Evolutionary conservation across 2,888 invertebrate genomes (phyloP).

Genomic region (Stegophylla sp.): DNA sequence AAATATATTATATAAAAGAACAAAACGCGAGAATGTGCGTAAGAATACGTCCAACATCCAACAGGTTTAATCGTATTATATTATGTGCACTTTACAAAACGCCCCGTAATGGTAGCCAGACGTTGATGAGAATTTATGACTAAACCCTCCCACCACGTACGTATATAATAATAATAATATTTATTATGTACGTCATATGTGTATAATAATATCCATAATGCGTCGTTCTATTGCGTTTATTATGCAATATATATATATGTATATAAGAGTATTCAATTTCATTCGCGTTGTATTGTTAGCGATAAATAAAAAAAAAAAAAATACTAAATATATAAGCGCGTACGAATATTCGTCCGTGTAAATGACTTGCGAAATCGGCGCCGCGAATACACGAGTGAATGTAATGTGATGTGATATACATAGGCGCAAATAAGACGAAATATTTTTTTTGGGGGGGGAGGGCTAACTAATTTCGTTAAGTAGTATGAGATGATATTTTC

Average conservation of each 20-base stretch:
- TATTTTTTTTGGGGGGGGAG: too few relatives aligned
- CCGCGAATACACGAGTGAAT: not conserved
- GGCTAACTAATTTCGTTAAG: too few relatives aligned
- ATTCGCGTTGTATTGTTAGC: slow-evolving; percentile 44
- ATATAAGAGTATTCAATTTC: slow-evolving; percentile 18
- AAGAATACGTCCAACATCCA: slow-evolving; percentile 52
- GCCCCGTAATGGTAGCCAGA: slow-evolving; percentile 58
- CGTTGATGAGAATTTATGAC: slow-evolving; percentile 58
- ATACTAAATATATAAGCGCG: not conserved
- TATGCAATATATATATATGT: not conserved
- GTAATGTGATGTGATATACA: not conserved
- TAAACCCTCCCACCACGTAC: slow-evolving; percentile 39
- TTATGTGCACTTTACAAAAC: slow-evolving; percentile 58
- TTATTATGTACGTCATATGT: not conserved
- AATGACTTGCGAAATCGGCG: slow-evolving; percentile 36
- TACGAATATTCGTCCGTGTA: slow-evolving; percentile 14
- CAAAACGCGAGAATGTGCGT: too few relatives aligned
- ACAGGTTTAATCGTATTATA: slow-evolving; percentile 59
- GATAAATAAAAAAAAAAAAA: slow-evolving; percentile 6
- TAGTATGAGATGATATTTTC: too few relatives aligned
- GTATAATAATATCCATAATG: slow-evolving; percentile 31
- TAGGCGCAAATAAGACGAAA: not conserved
- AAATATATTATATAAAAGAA: slow-evolving; percentile 58
- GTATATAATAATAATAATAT: not conserved
- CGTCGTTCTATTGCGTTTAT: slow-evolving; percentile 5